phyloP scores from a whole-genome alignment of 2,888 invertebrate genomes.

The Lycaena phlaeas region DNA sequence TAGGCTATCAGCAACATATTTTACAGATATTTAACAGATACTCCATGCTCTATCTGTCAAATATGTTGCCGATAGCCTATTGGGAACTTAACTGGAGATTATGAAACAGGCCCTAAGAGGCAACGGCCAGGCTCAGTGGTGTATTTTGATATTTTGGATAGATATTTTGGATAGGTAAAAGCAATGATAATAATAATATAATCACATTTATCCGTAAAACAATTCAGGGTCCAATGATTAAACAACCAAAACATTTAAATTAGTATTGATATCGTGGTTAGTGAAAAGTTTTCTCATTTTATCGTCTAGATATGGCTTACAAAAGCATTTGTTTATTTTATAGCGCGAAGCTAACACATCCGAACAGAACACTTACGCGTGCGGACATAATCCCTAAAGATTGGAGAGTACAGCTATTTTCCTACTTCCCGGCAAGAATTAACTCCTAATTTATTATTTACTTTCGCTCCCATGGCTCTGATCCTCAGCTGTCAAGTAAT shows the following conservation, averaged over 20 bases:
- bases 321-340: not conserved
- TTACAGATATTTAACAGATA: too few species aligned
- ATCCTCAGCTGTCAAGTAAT: not conserved
- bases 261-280: not conserved
- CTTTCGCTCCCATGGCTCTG: conserved; percentile 11
- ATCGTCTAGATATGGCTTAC: not conserved
- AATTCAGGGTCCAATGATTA: not conserved
- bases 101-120: too few species aligned
- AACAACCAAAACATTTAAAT: too few species aligned
- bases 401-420: conserved; percentile 16
- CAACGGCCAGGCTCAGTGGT: too few species aligned
- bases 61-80: too few species aligned
- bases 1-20: too few species aligned
- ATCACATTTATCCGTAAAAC: not conserved
- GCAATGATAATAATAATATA: conserved; percentile 31
- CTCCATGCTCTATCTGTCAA: too few species aligned
- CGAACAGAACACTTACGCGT: conserved; percentile 5
- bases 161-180: too few species aligned
- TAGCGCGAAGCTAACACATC: conserved; percentile 1
- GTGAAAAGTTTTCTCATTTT: not conserved
- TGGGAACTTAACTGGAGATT: too few species aligned
- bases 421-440: conserved; percentile 17
- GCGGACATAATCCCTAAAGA: conserved; percentile 13
- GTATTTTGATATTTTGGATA: too few species aligned
- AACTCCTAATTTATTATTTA: conserved; percentile 22